These are phyloP conservation scores for Rhea americana DNA, from an alignment of 2,113 vertebrate genomes.

Conservation along the genomic window DNA sequence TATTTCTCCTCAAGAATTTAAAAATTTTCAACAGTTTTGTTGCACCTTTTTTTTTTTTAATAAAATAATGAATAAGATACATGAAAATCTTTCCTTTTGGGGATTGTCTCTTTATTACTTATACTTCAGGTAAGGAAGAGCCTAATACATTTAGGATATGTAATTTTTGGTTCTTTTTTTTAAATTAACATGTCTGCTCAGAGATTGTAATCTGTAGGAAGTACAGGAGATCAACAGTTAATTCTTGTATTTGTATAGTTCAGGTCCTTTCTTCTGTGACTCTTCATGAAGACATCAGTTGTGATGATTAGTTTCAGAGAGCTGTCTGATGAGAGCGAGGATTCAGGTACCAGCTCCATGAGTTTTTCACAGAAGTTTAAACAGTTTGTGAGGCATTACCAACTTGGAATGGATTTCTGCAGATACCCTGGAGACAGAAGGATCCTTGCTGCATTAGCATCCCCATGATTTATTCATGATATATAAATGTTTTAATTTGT, in stretches of 20 bases:
- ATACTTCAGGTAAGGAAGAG: background rate
- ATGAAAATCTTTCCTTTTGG: background rate
- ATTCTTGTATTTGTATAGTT: background rate
- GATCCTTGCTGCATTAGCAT: background rate
- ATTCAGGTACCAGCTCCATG: background rate
- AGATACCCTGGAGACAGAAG: background rate
- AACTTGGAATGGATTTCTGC: background rate
- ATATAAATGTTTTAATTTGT: background rate
- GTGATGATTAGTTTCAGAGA: background rate
- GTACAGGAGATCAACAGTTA: background rate
- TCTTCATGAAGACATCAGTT: background rate
- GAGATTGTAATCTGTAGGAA: background rate
- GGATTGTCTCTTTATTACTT: background rate
- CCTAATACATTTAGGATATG: background rate
- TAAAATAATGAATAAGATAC: background rate
- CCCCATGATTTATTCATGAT: background rate
- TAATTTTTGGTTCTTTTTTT: background rate
- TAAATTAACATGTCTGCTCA: background rate
- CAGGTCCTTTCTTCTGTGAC: background rate
- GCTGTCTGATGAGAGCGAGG: background rate
- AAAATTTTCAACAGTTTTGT: background rate
- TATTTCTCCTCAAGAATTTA: background rate
- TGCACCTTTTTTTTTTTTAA: background rate
- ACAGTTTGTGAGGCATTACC: background rate
- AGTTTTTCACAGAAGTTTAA: background rate